Percentiles rank a stretch among this genome's conserved stretches.
Conservation (phyloP, 2,113 vertebrate species). For the Coracopsis vasa region DNA sequence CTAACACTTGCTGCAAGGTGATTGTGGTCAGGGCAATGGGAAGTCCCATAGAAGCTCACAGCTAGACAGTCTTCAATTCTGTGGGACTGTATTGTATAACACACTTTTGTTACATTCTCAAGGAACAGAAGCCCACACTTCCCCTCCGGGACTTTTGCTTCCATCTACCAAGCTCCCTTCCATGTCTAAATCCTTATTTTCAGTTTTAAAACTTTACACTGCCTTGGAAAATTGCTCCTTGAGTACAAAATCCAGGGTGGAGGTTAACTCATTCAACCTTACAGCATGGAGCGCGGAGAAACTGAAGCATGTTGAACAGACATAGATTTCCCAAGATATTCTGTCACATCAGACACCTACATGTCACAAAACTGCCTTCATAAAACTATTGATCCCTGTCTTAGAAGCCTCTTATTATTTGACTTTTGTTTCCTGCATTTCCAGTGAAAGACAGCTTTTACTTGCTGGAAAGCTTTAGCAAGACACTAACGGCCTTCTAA, state of each 20-base stretch:
- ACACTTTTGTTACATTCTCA: fast-evolving
- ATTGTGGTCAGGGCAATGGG: background rate
- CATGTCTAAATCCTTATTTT: background rate
- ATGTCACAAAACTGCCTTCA: background rate
- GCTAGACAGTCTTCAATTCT: background rate
- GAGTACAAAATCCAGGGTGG: background rate
- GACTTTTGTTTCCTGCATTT: background rate
- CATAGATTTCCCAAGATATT: background rate
- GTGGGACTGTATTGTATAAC: background rate
- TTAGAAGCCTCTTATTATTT: background rate
- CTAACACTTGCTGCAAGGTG: background rate
- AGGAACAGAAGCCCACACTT: background rate
- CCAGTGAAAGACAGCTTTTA: background rate
- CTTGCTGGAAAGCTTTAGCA: background rate
- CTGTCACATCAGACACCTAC: background rate
- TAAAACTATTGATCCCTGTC: background rate
- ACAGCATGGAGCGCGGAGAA: background rate
- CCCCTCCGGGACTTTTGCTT: background rate
- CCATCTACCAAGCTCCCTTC: background rate
- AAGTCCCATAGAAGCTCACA: background rate
- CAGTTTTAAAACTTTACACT: background rate
- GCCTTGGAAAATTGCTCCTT: background rate
- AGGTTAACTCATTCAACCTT: background rate
- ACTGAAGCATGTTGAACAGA: background rate
- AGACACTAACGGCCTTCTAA: background rate